Conservation (phyloP, 2,113 vertebrate genomes). For the Symphodus melops region DNA sequence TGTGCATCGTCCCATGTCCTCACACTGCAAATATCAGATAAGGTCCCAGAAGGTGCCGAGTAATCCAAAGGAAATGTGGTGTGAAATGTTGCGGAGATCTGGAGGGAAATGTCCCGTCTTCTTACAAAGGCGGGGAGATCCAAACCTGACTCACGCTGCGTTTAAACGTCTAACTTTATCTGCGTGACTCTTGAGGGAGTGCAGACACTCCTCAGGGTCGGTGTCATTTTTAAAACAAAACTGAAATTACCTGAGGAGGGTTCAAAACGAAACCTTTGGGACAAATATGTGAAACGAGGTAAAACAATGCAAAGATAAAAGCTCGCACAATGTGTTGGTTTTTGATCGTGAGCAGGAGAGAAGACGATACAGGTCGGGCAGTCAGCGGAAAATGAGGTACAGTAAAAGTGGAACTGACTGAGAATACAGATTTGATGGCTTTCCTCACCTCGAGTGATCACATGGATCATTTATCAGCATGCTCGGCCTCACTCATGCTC, state of each 20-base stretch:
- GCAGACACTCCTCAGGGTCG: neutral
- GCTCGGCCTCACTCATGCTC: neutral
- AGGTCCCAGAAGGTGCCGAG: constrained; percentile 32
- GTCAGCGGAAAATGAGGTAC: constrained; percentile 29
- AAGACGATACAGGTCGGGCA: constrained; percentile 9
- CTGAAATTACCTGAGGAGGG: neutral
- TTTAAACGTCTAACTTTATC: constrained; percentile 6
- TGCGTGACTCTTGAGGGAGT: neutral
- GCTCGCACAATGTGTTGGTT: constrained; percentile 7
- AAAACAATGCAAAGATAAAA: neutral
- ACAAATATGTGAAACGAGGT: neutral
- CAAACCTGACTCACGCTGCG: neutral
- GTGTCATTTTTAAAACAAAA: neutral
- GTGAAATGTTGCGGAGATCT: constrained; percentile 28
- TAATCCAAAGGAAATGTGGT: constrained; percentile 20
- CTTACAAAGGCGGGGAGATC: constrained; percentile 5
- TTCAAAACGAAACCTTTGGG: neutral
- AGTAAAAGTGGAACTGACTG: constrained; percentile 1
- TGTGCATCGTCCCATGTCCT: constrained; percentile 35
- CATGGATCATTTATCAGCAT: neutral
- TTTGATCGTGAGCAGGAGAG: constrained; percentile 27
- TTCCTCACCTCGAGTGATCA: constrained; percentile 20
- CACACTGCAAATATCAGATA: constrained; percentile 22
- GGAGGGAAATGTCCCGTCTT: constrained; percentile 10
- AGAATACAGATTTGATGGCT: constrained; percentile 22